Evolutionary conservation across 2,888 invertebrate genomes (phyloP).

Genomic region (Trissolcus brochymenae): DNA sequence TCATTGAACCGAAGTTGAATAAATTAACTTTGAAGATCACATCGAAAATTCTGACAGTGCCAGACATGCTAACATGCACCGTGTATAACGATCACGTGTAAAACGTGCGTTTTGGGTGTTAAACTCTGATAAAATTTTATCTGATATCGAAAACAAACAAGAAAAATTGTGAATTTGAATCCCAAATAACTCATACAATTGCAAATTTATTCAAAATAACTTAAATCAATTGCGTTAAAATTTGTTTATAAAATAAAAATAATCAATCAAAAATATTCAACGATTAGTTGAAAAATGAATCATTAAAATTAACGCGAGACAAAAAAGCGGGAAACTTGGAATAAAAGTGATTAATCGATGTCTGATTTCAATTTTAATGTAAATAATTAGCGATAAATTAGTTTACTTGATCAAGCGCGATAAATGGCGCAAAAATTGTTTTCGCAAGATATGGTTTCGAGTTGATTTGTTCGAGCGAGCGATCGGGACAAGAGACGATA

Average conservation of each 20-base stretch:
- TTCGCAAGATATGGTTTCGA: background rate
- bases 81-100: constrained; percentile 27
- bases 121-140: constrained; percentile 2
- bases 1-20: constrained; percentile 1
- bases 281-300: background rate
- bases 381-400: too few species aligned
- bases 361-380: too few species aligned
- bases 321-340: too few species aligned
- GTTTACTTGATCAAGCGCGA: too few species aligned
- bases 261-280: background rate
- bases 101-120: constrained; percentile 19
- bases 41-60: constrained; percentile 12
- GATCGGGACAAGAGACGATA: constrained; percentile 24
- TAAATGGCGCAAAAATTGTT: background rate
- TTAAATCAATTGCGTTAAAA: background rate
- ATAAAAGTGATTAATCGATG: background rate
- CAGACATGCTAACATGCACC: background rate
- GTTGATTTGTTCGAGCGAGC: background rate
- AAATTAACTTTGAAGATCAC: constrained; percentile 10
- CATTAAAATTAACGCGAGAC: background rate
- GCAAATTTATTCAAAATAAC: background rate
- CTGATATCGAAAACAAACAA: constrained; percentile 22
- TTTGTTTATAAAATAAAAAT: background rate
- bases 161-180: background rate
- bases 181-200: background rate